These are phyloP conservation scores for Trichonephila clavipes DNA, from an alignment of 1,140 invertebrate species.

Conservation along the genomic window DNA sequence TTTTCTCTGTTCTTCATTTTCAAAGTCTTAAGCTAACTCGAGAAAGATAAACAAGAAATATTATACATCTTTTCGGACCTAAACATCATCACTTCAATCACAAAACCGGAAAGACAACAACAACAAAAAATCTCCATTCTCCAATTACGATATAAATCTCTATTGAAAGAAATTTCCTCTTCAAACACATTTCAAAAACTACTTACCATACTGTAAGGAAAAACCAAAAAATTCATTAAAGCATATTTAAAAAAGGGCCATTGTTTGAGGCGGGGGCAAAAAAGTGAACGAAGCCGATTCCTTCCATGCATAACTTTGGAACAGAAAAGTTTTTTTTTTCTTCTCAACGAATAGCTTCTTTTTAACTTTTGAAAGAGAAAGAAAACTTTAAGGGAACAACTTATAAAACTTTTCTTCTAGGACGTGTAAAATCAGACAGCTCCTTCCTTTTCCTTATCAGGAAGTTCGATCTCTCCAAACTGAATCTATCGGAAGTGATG, in stretches of 20 bases:
- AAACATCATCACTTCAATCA: too few species aligned
- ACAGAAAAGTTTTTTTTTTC: not conserved
- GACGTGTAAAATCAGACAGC: conserved; percentile 26
- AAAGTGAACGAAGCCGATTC: not conserved
- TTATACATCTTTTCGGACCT: too few species aligned
- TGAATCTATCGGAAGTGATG: conserved; percentile 10
- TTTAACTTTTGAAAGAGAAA: not conserved
- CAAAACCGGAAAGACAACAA: not conserved
- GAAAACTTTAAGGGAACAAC: not conserved
- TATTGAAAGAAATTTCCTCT: not conserved
- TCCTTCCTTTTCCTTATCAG: conserved; percentile 8
- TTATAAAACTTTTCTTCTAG: conserved; percentile 20
- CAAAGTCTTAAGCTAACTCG: too few species aligned
- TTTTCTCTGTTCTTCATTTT: too few species aligned
- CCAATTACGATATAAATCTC: not conserved
- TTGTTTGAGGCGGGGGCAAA: not conserved
- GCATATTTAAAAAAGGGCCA: not conserved
- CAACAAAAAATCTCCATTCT: not conserved
- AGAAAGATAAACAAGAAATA: too few species aligned
- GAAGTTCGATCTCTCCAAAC: conserved; percentile 26
- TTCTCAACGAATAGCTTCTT: not conserved
- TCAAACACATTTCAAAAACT: not conserved
- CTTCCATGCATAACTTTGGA: not conserved
- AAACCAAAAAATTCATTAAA: conserved; percentile 11
- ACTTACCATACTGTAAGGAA: not conserved